Conservation (phyloP, 2,888 invertebrate genomes). For the Apodemia zela region DNA sequence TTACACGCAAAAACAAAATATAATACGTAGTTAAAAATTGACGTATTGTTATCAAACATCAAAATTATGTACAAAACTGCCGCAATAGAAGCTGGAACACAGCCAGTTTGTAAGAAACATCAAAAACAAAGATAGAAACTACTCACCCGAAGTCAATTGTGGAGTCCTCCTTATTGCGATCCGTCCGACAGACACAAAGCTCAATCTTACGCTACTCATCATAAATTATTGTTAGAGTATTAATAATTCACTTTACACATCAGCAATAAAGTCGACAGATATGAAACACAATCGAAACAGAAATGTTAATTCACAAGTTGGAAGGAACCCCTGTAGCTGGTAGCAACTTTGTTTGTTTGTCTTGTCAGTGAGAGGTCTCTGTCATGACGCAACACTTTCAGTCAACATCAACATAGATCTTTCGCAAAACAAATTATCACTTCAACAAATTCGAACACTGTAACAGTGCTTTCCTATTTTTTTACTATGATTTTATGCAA, state of each 20-base stretch:
- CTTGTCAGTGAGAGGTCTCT: conserved; percentile 78
- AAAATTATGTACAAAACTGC: conserved; percentile 42
- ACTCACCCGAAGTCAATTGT: conserved; percentile 70
- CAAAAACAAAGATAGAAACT: conserved; percentile 26
- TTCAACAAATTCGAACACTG: conserved; percentile 48
- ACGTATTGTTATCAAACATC: conserved; percentile 69
- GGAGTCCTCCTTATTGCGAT: conserved; percentile 71
- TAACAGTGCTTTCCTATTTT: conserved; percentile 68
- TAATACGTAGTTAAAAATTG: conserved; percentile 34
- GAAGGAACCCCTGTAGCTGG: conserved; percentile 34
- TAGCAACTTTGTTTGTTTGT: conserved; percentile 75
- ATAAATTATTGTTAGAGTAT: conserved; percentile 43
- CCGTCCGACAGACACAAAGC: conserved; percentile 72
- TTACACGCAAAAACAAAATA: conserved; percentile 28
- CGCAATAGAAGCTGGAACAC: conserved; percentile 54
- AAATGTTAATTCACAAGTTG: conserved; percentile 43
- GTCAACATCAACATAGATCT: conserved; percentile 67
- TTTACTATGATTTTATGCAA: conserved; percentile 52
- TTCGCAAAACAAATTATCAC: conserved; percentile 48
- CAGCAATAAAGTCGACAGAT: conserved; percentile 51
- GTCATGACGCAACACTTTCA: conserved; percentile 80
- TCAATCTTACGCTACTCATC: conserved; percentile 76
- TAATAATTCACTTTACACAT: conserved; percentile 60
- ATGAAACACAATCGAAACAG: conserved; percentile 50
- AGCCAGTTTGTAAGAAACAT: conserved; percentile 50